Evolutionary conservation across 1,140 invertebrate genomes (phyloP), one percentile per base, ranked within the genome.

Genomic region (Drosophila varians): DNA sequence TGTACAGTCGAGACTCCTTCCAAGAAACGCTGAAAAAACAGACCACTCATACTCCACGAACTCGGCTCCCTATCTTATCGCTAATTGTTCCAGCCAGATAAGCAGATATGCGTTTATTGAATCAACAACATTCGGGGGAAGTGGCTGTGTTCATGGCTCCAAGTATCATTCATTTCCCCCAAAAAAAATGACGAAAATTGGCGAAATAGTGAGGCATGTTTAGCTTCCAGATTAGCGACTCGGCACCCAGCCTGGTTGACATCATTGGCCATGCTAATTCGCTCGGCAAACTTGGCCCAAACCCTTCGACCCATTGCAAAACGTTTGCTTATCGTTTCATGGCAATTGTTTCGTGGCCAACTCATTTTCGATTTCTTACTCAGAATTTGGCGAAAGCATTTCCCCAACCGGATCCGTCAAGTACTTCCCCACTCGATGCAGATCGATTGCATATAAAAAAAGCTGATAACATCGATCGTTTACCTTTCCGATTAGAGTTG

Each of bases 281-380:
- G 34, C 53, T 38, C 23, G 23, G 47, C 14, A 56, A 28, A 48
- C 49, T 9, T 11, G 3, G 2, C 7, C 16, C 46, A 5, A 14
- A 12, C 18, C 34, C 16, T 16, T 16, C 14, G 23, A 25, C 16
- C 25, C n/a, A 11, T 68, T 53, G 12, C 64, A 26, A 53, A 69
- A 53, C 70, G 51, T 86, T 80, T 84, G 72, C 76, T 86, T 73
- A 84, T 86, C 80, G 42, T 46, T 47, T 42, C 72, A 66, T 66
- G 46, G 60, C 64, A 65, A 45, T 66, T 51, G 42, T 46, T 53
- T 34, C n/a, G 31, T 16, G 5, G 25, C 21, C 34, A 23, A 34
- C 21, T 47, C 73, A 72, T 84, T 79, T 79, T 43, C 9, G 47
- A 61, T 12, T 7, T 18, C 42, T 79, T 79, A 80, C 31, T 79